Percentiles rank a stretch among this genome's conserved stretches.
Evolutionary conservation across 2,888 invertebrate species (phyloP).

Genomic region (Drosophila prostipennis): DNA sequence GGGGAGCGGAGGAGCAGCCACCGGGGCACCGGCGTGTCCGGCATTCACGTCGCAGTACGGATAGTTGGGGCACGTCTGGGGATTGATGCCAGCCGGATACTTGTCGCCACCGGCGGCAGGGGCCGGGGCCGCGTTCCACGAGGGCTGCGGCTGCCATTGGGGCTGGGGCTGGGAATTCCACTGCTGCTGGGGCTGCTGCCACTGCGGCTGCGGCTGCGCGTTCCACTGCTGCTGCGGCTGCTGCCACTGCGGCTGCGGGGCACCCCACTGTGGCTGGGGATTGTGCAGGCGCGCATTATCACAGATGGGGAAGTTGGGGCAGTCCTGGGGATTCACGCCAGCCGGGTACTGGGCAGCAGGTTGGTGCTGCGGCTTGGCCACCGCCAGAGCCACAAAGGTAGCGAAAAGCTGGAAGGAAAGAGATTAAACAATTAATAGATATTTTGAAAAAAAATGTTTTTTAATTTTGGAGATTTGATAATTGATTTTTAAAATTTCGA

Average conservation of each 20-base stretch:
- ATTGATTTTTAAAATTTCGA: too few species aligned
- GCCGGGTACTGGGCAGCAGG: conserved; percentile 85
- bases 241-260: conserved; percentile 75
- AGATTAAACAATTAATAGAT: too few species aligned
- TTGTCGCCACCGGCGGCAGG: conserved; percentile 82
- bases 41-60: conserved; percentile 85
- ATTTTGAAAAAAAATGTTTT: too few species aligned
- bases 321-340: conserved; percentile 85
- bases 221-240: conserved; percentile 80
- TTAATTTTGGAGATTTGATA: too few species aligned
- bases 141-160: conserved; percentile 61
- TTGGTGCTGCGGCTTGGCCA: conserved; percentile 83
- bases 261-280: conserved; percentile 81
- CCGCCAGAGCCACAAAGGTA: conserved; percentile 79
- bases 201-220: conserved; percentile 49
- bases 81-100: conserved; percentile 85
- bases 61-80: conserved; percentile 85
- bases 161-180: conserved; percentile 46
- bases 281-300: conserved; percentile 84
- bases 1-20: conserved; percentile 84
- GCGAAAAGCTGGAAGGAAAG: conserved; percentile 70
- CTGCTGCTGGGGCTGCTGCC: conserved; percentile 69
- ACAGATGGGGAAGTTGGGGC: conserved; percentile 85
- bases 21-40: conserved; percentile 76
- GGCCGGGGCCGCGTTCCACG: conserved; percentile 80